Conservation (phyloP, 1,140 invertebrate species). For the Chionoecetes opilio region DNA sequence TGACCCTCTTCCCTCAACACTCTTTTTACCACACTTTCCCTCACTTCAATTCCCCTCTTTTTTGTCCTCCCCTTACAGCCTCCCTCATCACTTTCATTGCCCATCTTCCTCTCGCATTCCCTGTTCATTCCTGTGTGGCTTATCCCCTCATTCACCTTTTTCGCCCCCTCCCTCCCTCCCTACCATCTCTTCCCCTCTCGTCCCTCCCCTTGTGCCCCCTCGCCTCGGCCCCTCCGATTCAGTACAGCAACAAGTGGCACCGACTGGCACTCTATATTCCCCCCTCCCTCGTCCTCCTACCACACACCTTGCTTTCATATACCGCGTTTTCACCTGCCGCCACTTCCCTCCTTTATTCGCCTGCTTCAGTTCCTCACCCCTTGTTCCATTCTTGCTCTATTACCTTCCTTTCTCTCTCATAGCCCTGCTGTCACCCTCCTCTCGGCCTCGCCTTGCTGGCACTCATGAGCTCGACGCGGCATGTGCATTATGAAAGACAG, state of each 20-base stretch:
- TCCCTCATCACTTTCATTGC: neutral
- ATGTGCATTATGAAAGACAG: too few relatives aligned
- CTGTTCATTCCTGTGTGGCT: slow-evolving; percentile 2
- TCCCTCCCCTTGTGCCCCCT: neutral
- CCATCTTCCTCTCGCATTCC: neutral
- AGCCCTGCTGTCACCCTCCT: too few relatives aligned
- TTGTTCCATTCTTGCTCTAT: too few relatives aligned
- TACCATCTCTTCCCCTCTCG: neutral
- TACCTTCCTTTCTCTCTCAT: too few relatives aligned
- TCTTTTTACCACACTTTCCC: neutral
- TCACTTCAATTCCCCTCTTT: neutral
- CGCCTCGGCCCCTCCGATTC: neutral
- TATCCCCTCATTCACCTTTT: neutral
- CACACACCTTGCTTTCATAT: neutral
- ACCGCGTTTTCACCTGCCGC: too few relatives aligned
- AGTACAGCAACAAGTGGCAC: neutral
- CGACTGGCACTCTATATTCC: neutral
- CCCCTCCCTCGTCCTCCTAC: neutral
- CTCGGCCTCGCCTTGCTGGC: too few relatives aligned
- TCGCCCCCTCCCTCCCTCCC: neutral
- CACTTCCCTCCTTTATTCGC: too few relatives aligned
- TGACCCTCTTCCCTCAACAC: neutral
- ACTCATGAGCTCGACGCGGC: too few relatives aligned
- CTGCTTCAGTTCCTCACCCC: too few relatives aligned
- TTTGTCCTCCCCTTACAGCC: neutral